Base-by-base conservation (phyloP, 2,113 vertebrate species). In the Lagopus leucura region DNA sequence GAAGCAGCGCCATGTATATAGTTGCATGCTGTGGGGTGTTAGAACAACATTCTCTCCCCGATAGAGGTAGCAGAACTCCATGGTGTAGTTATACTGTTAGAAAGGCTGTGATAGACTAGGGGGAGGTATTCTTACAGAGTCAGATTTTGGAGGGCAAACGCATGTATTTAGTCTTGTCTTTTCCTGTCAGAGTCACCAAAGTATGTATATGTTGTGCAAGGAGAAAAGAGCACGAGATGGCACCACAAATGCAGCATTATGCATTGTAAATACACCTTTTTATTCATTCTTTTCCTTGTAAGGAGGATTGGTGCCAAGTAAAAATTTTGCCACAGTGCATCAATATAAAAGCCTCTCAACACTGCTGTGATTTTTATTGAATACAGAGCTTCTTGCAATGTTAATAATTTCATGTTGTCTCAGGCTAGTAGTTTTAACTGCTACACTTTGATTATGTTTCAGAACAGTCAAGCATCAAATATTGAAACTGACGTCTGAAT, bases 371-470 rank as follows among this genome's bases (percentile, higher is more conserved):
- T 82, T 95, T 86, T 93, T 92, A 88, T 66, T 63, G 50, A 77
- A 65, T 43, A 10, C 6, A 2, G 60, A 82, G 8, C 71, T 81
- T 12, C 69, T 93, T 94, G 30, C 16, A 64, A 74, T 42, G 38
- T 77, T 92, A 63, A 82, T 86, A 65, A 48, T 38, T 88, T 91
- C 38, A 36, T 79, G 28, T 86, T 83, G 36, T 92, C 95, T 96
- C 63, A 82, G 45, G 10, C 48, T 75, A 50, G 52, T 92, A 63
- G 61, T 82, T 94, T 95, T 96, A 94, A 97, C 86, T 89, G 47
- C 64, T 93, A 13, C 43, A n/a, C 90, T 96, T 95, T 95, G 52
- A 43, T 96, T 98, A 13, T 78, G 10, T 98, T 98, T 96, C 96
- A 98, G 97, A 97, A 92, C 70, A 91, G 55, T 67, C 93, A 89